These are phyloP conservation scores for Dipodomys ordii DNA, from an alignment of 2,113 vertebrate genomes.

Conservation along the genomic window DNA sequence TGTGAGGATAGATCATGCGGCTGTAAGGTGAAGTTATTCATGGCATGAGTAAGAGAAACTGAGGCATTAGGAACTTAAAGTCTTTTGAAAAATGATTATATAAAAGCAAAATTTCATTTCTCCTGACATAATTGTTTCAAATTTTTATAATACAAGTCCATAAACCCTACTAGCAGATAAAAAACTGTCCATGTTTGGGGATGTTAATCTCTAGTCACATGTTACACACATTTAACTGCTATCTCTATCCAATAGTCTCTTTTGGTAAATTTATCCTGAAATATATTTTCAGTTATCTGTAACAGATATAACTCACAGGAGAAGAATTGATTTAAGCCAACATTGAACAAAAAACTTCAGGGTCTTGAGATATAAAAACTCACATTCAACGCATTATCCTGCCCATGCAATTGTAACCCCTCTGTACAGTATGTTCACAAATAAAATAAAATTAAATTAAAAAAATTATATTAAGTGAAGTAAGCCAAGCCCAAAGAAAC, in stretches of 20 bases:
- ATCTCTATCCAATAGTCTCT: conserved; percentile 60
- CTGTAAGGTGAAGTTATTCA: conserved; percentile 2
- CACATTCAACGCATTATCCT: too few species aligned
- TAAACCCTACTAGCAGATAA: conserved; percentile 60
- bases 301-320: neutral
- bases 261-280: conserved; percentile 67
- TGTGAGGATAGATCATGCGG: conserved; percentile 26
- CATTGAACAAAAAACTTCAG: neutral
- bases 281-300: neutral
- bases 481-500: too few species aligned
- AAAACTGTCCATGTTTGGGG: neutral
- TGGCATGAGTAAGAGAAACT: conserved; percentile 36
- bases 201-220: conserved; percentile 55
- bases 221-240: conserved; percentile 60
- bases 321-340: neutral
- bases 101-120: conserved; percentile 59
- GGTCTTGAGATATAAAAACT: conserved; percentile 23
- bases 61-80: conserved; percentile 67
- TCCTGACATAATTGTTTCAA: conserved; percentile 49
- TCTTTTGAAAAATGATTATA: conserved; percentile 38
- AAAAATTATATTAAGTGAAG: too few species aligned
- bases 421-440: too few species aligned
- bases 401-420: too few species aligned
- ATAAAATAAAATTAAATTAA: too few species aligned
- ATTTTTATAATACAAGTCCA: neutral